Conservation (phyloP, 2,113 vertebrate genomes). For the Eublepharis macularius region DNA sequence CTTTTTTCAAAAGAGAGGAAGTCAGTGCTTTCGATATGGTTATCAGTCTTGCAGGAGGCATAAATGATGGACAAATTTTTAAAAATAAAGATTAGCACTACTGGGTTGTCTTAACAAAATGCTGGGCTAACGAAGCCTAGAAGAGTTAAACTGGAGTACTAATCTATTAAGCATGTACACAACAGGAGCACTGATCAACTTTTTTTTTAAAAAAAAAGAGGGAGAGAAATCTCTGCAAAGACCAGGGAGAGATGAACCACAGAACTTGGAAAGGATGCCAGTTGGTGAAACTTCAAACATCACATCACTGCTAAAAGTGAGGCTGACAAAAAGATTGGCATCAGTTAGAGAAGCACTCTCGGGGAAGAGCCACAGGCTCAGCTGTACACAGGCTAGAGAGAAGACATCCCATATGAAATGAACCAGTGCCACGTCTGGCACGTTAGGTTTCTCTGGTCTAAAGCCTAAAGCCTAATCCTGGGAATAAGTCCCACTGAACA, state of each 20-base stretch:
- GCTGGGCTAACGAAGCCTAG: conserved; percentile 51
- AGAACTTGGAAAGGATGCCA: not conserved
- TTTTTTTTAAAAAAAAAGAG: not conserved
- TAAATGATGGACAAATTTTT: conserved; percentile 37
- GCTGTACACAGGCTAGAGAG: too few relatives aligned
- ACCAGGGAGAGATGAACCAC: not conserved
- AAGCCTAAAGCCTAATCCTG: too few relatives aligned
- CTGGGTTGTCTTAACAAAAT: conserved; percentile 46
- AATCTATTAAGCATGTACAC: not conserved
- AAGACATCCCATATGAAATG: not conserved
- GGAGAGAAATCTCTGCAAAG: not conserved
- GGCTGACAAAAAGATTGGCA: not conserved
- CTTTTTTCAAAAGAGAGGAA: not conserved
- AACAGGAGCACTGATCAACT: conserved; percentile 1
- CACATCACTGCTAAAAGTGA: not conserved
- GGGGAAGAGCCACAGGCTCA: not conserved
- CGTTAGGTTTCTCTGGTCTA: conserved; percentile 8
- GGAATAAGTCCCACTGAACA: too few relatives aligned
- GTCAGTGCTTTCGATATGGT: not conserved
- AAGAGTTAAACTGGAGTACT: conserved; percentile 34
- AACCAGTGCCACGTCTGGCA: not conserved
- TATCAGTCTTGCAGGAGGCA: conserved; percentile 29
- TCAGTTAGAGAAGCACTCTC: not conserved
- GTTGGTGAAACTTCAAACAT: not conserved
- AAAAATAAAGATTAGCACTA: conserved; percentile 32